phyloP scores from a whole-genome alignment of 2,797 vertebrate genomes.

The Thamnophis elegans region DNA sequence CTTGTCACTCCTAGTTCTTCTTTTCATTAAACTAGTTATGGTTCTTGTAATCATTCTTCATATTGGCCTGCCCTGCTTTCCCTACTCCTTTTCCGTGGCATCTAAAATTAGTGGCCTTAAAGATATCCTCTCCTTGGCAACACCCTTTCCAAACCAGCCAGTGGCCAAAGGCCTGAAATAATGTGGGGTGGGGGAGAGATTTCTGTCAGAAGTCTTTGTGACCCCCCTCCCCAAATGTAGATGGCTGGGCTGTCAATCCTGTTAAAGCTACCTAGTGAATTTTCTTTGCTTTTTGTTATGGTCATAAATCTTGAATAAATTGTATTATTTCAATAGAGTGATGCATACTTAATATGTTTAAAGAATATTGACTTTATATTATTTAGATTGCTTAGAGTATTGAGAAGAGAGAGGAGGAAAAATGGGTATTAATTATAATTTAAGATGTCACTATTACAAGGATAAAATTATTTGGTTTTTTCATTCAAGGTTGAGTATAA shows the following conservation, averaged over 20 bases:
- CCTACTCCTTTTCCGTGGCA: rapidly evolving
- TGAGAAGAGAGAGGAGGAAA: background rate
- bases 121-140: background rate
- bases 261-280: background rate
- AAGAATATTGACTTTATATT: background rate
- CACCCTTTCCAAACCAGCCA: background rate
- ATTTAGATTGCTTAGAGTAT: background rate
- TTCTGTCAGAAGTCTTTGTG: background rate
- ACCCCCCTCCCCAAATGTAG: background rate
- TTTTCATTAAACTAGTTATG: background rate
- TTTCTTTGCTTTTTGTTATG: background rate
- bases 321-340: background rate
- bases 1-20: background rate
- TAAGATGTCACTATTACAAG: background rate
- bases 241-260: conserved; percentile 4
- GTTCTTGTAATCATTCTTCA: background rate
- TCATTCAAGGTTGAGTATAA: background rate
- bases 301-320: background rate
- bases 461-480: background rate
- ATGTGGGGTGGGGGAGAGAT: background rate
- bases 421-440: background rate
- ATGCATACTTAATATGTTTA: background rate
- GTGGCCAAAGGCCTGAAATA: conserved; percentile 22
- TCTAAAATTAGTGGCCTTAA: background rate
- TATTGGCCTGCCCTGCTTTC: background rate